Evolutionary conservation across 2,797 vertebrate species (phyloP), one percentile per base, ranked within the genome.

Genomic region (Buceros bicornis): DNA sequence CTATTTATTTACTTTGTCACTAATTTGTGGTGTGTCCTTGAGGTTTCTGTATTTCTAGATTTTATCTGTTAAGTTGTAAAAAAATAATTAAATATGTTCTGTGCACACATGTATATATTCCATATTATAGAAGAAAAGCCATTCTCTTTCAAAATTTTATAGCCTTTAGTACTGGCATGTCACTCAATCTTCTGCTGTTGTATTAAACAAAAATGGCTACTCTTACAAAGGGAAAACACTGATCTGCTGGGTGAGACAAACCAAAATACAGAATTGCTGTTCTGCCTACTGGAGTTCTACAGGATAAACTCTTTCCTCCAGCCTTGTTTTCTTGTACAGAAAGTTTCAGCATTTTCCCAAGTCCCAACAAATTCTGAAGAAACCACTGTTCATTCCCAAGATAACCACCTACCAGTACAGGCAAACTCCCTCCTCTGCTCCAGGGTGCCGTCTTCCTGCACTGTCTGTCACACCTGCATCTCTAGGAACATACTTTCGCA

Each of bases 401-500:
- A 18, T 21, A 86, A 29, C 10, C 16, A 64, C 10, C n/a, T 25
- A 22, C 18, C 53, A 58, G 6, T 18, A 16, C 16, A 62, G 28
- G 14, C 43, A 70, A 70, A 6, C 6, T 56, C 10, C 8, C 25
- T 71, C 8, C 26, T 60, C 37, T 61, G 10, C 43, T n/a, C 21
- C 42, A 26, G 10, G 2, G 10, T 33, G 21, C 10, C 16, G 45
- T 4, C 14, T 81, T 54, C 22, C 33, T 2, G 0, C 31, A 5
- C 8, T 66, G 16, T 28, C 43, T 25, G 4, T 24, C 10, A 3
- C 13, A 18, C 8, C 26, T 21, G 1, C 26, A 21, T 35, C 35
- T 29, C 40, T 40, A 51, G 45, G 35, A 18, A 35, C 3, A 0
- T 89, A 0, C 20, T 56, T 70, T 42, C 43, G 45, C 21, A 61